Base-by-base conservation (phyloP, 2,888 invertebrate species). In the Sinohyriopsis cumingii region DNA sequence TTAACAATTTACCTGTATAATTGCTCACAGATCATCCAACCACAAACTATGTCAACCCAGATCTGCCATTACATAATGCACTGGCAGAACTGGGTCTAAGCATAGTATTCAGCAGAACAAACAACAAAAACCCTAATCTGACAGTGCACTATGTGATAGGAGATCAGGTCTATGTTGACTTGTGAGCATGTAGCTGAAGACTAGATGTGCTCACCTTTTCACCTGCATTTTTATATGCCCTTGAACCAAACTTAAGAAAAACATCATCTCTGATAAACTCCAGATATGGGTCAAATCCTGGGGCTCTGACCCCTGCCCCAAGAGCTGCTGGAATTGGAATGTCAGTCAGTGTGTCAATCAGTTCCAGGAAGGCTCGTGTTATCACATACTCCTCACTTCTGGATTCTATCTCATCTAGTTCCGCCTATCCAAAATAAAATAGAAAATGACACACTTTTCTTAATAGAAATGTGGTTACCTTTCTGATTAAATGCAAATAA, bases 321-420 rank as follows among this genome's bases (percentile, higher is more conserved):
- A 97, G 81, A 12, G 87, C 89, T 55, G 81, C 86, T 63, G 83
- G 91, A 19, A 89, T 80, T 19, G 87, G 86, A 24, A 85, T 82
- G 71, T 87, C 84, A 22, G 95, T 94, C 66, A 98, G 91, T 0
- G 94, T 92, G 78, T 94, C 93, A 24, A 98, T 88, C 15, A 98
- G 92, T 66, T 92, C 90, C 12, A 98, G 91, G 88, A 97, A 93
- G 1, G 96, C 95, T 76, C 94, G 92, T 0, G 96, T 96, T 73
- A 98, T 90, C 0, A 96, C 95, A 91, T 96, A 98, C 78, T 95
- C 95, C 88, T 98, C 98, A 87, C 94, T 93, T 62, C 97, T 93
- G 7, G 96, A 94, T 89, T 98, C 98, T 69, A 96, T 94, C 91
- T 98, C 97, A 75, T 95, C 95, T 53, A 98, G 91, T 90, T 98